These are phyloP conservation scores for Colossoma macropomum DNA, from an alignment of 2,113 vertebrate genomes.

Conservation along the genomic window DNA sequence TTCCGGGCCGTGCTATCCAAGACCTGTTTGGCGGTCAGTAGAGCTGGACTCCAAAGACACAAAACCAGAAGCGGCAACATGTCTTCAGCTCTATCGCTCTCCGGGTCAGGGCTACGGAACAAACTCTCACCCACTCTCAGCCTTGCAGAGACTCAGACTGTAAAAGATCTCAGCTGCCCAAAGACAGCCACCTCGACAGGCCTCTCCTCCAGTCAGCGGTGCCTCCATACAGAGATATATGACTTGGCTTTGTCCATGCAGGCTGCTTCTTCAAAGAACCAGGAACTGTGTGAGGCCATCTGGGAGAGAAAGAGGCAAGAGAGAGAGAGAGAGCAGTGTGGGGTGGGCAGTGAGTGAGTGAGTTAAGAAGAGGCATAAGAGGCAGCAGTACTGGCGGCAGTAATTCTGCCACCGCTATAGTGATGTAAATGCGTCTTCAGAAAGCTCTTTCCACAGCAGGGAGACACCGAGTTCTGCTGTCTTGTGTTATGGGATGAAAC, in stretches of 20 bases:
- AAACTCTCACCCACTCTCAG: not conserved
- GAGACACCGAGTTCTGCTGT: slow-evolving; percentile 6
- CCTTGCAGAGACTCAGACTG: not conserved
- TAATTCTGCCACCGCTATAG: slow-evolving; percentile 55
- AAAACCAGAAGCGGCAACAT: slow-evolving; percentile 63
- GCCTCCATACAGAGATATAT: slow-evolving; percentile 71
- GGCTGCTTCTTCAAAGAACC: slow-evolving; percentile 36
- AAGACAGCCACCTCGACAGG: slow-evolving; percentile 52
- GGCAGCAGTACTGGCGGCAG: slow-evolving; percentile 29
- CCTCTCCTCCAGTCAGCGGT: slow-evolving; percentile 64
- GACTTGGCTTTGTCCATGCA: slow-evolving; percentile 60
- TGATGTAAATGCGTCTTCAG: slow-evolving; percentile 44
- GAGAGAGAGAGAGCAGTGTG: not conserved
- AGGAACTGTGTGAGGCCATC: slow-evolving; percentile 47
- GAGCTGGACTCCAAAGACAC: slow-evolving; percentile 60
- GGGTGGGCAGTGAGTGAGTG: not conserved
- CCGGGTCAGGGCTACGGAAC: not conserved
- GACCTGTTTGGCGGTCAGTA: slow-evolving; percentile 48
- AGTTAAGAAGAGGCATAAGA: not conserved
- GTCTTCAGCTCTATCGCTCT: slow-evolving; percentile 47
- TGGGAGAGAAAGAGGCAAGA: slow-evolving; percentile 55
- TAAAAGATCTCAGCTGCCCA: not conserved
- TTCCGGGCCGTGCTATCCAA: slow-evolving; percentile 62
- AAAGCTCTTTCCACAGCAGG: slow-evolving; percentile 12
- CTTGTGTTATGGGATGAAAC: not conserved